Evolutionary conservation across 2,888 invertebrate species (phyloP).

Genomic region (Drosophila setosimentum): DNA sequence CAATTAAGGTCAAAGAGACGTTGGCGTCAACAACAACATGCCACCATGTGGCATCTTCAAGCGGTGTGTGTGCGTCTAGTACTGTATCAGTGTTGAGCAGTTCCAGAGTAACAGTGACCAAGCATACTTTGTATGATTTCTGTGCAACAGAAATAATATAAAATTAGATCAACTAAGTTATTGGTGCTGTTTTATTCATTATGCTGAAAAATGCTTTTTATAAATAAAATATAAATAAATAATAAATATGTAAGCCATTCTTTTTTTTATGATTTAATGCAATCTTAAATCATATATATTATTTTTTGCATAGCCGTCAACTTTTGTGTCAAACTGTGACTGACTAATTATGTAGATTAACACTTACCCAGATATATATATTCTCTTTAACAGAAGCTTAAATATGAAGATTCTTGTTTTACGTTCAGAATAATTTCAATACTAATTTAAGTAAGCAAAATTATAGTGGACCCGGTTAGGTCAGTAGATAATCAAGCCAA

Average conservation of each 20-base stretch:
- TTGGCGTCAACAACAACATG: conserved; percentile 60
- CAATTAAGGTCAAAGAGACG: conserved; percentile 80
- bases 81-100: conserved; percentile 9
- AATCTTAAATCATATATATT: neutral
- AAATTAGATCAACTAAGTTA: neutral
- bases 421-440: neutral
- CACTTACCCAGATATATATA: too few species aligned
- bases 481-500: neutral
- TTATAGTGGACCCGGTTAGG: too few species aligned
- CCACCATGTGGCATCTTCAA: conserved; percentile 38
- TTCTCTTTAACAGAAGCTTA: neutral
- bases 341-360: neutral
- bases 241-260: fast-evolving
- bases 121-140: neutral
- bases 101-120: neutral
- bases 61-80: conserved; percentile 7
- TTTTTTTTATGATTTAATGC: neutral
- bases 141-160: neutral
- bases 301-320: neutral
- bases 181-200: neutral
- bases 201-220: neutral
- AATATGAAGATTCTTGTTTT: neutral
- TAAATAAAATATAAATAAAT: too few species aligned
- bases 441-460: neutral
- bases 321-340: too few species aligned